Conservation (phyloP, 2,888 invertebrate genomes). For the Melipona bicolor region DNA sequence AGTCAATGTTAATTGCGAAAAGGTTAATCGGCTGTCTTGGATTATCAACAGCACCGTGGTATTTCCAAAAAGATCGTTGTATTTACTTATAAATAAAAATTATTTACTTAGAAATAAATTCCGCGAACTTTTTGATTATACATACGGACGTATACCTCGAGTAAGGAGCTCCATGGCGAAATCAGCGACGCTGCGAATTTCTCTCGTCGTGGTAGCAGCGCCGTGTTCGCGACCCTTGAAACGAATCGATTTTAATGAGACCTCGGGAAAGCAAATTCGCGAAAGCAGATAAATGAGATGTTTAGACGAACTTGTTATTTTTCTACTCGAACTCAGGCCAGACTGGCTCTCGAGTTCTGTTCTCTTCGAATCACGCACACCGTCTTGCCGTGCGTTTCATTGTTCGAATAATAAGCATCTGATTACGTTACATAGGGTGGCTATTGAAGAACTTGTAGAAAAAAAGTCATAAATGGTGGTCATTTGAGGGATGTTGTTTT, state of each 20-base stretch:
- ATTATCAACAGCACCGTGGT: background rate
- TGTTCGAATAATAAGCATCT: background rate
- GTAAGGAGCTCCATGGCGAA: background rate
- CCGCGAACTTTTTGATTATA: no score
- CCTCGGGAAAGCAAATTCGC: conserved; percentile 4
- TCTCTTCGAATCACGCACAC: no score
- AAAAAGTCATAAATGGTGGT: no score
- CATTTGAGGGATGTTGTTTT: no score
- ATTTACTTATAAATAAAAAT: no score
- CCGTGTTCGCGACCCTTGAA: conserved; percentile 8
- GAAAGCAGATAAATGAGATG: background rate
- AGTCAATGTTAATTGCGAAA: no score
- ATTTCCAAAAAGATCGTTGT: no score
- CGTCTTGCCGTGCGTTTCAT: background rate
- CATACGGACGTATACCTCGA: background rate
- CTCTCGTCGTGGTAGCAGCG: background rate
- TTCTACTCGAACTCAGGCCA: background rate
- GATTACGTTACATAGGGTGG: background rate
- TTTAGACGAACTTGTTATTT: background rate
- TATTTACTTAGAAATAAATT: no score
- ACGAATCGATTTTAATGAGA: conserved; percentile 30
- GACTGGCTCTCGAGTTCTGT: background rate
- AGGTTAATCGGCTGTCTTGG: background rate
- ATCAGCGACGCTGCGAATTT: background rate
- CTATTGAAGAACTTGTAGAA: no score